phyloP scores from a whole-genome alignment of 2,113 vertebrate genomes.

The Dipodomys ordii region DNA sequence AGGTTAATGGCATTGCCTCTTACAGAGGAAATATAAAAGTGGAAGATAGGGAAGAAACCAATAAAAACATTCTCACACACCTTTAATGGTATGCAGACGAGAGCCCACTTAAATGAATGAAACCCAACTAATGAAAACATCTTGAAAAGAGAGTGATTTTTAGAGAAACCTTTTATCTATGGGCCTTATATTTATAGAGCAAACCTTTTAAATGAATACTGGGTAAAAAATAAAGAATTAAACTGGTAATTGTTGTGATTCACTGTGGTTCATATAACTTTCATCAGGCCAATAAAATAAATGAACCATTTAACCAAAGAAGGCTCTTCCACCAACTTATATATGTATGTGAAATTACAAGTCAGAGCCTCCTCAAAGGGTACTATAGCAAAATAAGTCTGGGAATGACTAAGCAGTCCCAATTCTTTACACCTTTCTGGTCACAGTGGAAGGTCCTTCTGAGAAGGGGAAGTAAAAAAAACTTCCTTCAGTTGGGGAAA shows the following conservation, averaged over 20 bases:
- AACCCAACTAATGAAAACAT: slow-evolving; percentile 85
- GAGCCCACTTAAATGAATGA: slow-evolving; percentile 81
- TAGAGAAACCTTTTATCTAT: slow-evolving; percentile 86
- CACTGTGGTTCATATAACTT: slow-evolving; percentile 86
- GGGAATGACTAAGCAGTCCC: not conserved
- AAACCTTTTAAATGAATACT: slow-evolving; percentile 87
- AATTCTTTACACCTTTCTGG: not conserved
- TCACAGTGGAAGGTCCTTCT: not conserved
- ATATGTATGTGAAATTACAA: slow-evolving; percentile 75
- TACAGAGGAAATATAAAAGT: slow-evolving; percentile 77
- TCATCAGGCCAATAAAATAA: slow-evolving; percentile 85
- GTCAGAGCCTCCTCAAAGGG: slow-evolving; percentile 78
- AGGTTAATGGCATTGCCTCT: slow-evolving; percentile 81
- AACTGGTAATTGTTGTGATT: slow-evolving; percentile 88
- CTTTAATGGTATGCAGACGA: slow-evolving; percentile 71
- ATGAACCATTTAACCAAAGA: slow-evolving; percentile 84
- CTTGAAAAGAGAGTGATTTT: slow-evolving; percentile 82
- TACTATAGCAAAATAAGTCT: slow-evolving; percentile 65
- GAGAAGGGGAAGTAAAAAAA: not conserved
- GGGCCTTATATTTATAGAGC: slow-evolving; percentile 86
- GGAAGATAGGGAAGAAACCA: slow-evolving; percentile 76
- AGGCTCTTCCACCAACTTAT: slow-evolving; percentile 80
- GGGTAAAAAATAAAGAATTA: slow-evolving; percentile 84
- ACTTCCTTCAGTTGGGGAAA: not conserved
- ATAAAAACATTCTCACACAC: slow-evolving; percentile 77